A percentile compares a stretch with the other conserved stretches of the same genome.
Evolutionary conservation across 2,797 vertebrate species (phyloP).

Genomic region (Darevskia mixta): DNA sequence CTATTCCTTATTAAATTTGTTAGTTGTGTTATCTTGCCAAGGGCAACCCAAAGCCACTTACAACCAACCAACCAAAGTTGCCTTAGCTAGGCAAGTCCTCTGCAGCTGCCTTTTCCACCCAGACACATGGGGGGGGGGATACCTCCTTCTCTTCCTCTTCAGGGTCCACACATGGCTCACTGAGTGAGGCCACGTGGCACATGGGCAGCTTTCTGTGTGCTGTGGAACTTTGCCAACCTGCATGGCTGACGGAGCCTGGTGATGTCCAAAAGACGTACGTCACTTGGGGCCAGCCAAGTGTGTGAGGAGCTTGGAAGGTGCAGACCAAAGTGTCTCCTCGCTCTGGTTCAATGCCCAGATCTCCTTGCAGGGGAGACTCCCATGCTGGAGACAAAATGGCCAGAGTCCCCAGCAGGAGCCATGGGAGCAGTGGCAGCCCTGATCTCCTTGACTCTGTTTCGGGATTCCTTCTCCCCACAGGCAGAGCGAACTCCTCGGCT

Average conservation of each 20-base stretch:
- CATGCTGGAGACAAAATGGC: background rate
- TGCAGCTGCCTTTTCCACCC: no score
- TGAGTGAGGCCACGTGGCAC: background rate
- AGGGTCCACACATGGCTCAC: no score
- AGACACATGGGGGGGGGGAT: no score
- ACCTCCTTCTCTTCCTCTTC: no score
- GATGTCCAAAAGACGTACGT: no score
- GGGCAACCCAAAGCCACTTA: no score
- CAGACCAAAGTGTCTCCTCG: no score
- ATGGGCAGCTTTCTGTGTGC: background rate
- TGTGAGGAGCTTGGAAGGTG: background rate
- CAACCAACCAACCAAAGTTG: no score
- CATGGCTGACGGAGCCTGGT: background rate
- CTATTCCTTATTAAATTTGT: no score
- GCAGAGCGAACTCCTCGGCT: constrained; percentile 81
- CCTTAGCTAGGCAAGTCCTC: no score
- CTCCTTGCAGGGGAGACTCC: background rate
- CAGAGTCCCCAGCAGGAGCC: background rate
- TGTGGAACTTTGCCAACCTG: background rate
- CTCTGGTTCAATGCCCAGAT: no score
- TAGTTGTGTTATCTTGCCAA: no score
- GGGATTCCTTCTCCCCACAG: constrained; percentile 41
- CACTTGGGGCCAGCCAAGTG: background rate
- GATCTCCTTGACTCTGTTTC: rapidly evolving
- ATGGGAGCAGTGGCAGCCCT: background rate